Conservation (phyloP, 1,140 invertebrate genomes). For the Pseudomyrmex dendroicus region DNA sequence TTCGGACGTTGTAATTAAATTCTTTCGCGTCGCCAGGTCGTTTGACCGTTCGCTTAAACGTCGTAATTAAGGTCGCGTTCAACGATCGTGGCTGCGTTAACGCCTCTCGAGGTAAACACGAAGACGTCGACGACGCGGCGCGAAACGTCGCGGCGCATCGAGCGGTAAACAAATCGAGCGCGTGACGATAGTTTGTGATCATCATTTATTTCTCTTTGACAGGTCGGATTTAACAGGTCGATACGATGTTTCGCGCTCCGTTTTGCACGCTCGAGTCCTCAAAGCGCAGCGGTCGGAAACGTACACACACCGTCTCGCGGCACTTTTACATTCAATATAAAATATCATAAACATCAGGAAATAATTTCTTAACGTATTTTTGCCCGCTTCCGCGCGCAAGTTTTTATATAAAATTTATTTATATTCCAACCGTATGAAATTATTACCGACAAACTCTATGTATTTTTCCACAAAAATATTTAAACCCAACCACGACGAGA, state of each 20-base stretch:
- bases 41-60: constrained; percentile 71
- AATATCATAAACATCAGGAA: not conserved
- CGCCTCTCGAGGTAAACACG: constrained; percentile 24
- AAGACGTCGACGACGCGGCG: not conserved
- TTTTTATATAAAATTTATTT: too few species aligned
- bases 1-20: constrained; percentile 73
- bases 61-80: constrained; percentile 68
- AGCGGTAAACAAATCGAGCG: constrained; percentile 3
- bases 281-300: too few species aligned
- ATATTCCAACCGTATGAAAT: not conserved
- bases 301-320: too few species aligned
- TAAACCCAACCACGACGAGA: not conserved
- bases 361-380: not conserved
- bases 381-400: not conserved
- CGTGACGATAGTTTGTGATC: not conserved
- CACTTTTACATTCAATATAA: not conserved
- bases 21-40: constrained; percentile 72
- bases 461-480: too few species aligned
- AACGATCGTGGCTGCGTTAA: constrained; percentile 56
- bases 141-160: not conserved
- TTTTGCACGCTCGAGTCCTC: not conserved
- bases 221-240: not conserved
- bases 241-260: not conserved
- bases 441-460: not conserved
- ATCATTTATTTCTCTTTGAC: constrained; percentile 31